phyloP scores from a whole-genome alignment of 2,797 vertebrate species.

The Tenualosa thibaudeaui region DNA sequence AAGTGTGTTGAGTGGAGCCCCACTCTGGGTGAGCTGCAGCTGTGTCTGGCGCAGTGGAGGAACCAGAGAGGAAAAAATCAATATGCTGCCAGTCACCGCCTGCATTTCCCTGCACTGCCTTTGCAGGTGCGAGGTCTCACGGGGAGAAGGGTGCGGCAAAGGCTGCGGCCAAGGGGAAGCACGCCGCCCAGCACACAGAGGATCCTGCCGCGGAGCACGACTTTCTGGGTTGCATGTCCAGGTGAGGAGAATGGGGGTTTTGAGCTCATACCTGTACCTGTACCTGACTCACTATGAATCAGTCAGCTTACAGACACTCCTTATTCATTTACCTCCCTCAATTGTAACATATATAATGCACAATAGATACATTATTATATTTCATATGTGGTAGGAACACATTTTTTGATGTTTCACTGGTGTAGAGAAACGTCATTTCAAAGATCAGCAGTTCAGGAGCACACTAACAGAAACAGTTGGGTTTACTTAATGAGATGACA shows the following conservation, averaged over 20 bases:
- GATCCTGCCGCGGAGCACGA: conserved; percentile 82
- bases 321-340: background rate
- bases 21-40: background rate
- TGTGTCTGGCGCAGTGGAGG: background rate
- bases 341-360: too few relatives aligned
- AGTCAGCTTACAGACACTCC: background rate
- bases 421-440: background rate
- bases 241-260: conserved; percentile 69
- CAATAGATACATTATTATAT: too few relatives aligned
- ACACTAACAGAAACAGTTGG: background rate
- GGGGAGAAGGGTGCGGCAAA: conserved; percentile 70
- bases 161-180: conserved; percentile 74
- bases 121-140: conserved; percentile 64
- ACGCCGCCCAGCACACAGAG: conserved; percentile 69
- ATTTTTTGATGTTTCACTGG: background rate
- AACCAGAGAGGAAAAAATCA: conserved; percentile 32
- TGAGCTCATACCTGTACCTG: too few relatives aligned
- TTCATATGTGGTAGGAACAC: too few relatives aligned
- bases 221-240: conserved; percentile 96
- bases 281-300: background rate
- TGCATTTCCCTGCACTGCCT: conserved; percentile 35
- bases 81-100: conserved; percentile 25
- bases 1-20: background rate
- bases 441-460: background rate
- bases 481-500: background rate